Base-by-base conservation (phyloP, 2,113 vertebrate genomes). In the Trematocara nigrifrons region DNA sequence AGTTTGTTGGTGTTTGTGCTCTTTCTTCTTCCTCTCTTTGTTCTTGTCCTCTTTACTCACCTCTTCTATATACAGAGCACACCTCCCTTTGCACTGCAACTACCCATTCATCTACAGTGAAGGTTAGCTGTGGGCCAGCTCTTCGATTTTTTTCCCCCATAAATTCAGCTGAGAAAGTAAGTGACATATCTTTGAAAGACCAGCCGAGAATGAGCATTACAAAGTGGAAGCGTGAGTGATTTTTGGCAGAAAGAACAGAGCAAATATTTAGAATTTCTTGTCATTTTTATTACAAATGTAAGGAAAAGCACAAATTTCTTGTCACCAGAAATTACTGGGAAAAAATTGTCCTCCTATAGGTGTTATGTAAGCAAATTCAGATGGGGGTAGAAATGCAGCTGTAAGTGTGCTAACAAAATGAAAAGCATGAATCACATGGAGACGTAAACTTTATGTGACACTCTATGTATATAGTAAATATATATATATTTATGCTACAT, bases 91-190 rank as follows among this genome's bases (percentile, higher is more conserved):
- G 69, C 15, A 0, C 42, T 49, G 69, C 1, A 1, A 26, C 69
- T 76, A 29, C 69, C 69, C 42, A 76, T 76, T 76, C 42, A 76
- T 76, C 22, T 76, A 49, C 1, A 76, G 69, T 76, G 69, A 76
- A 76, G 69, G 69, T 76, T 47, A 76, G 22, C 69, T 76, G 1
- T 76, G 1, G 22, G 13, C 42, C 69, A 76, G 15, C 45, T 7
- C 42, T 76, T 31, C 9, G 6, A 49, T 33, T 59, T 33, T 1
- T 0, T 0, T 0, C 6, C 31, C n/a, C 1, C 26, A 76, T 11
- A 49, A 31, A 76, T 29, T 76, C 22, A 49, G 15, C 42, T 49
- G 69, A 76, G 42, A 49, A 76, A 10, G 69, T 49, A 31, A 18
- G 42, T 11, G 69, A 31, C 42, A 49, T 49, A 49, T n/a, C 9